Percentiles rank a stretch among this genome's conserved stretches.
phyloP scores from a whole-genome alignment of 2,797 vertebrate genomes.

The Chanos chanos region DNA sequence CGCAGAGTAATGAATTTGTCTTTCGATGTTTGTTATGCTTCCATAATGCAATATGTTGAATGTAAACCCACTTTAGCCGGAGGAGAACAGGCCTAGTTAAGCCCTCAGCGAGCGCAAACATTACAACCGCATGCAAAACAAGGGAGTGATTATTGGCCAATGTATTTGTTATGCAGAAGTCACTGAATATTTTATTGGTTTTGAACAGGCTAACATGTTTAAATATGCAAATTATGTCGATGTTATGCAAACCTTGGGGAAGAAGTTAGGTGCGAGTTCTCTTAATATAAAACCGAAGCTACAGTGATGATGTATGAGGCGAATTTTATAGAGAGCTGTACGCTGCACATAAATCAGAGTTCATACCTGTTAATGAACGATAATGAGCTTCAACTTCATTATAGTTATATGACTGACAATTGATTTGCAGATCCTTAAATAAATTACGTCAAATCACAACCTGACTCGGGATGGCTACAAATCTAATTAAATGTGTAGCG shows the following conservation, averaged over 20 bases:
- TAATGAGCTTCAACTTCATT: constrained; percentile 12
- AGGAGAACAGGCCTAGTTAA: not conserved
- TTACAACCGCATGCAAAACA: too few species aligned
- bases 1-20: not conserved
- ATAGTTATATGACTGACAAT: not conserved
- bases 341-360: not conserved
- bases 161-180: too few species aligned
- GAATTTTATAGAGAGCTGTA: not conserved
- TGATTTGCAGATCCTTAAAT: not conserved
- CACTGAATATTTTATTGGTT: too few species aligned
- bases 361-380: not conserved
- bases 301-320: not conserved
- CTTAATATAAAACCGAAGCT: not conserved
- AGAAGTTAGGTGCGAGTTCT: too few species aligned
- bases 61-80: not conserved
- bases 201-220: too few species aligned
- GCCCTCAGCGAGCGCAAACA: too few species aligned
- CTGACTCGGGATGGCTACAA: not conserved
- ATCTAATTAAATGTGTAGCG: constrained; percentile 23
- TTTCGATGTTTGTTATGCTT: not conserved
- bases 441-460: not conserved
- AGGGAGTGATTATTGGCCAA: too few species aligned
- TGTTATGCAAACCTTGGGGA: too few species aligned
- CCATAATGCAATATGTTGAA: not conserved
- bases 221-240: too few species aligned